phyloP scores from a whole-genome alignment of 2,113 vertebrate genomes.

The Ia io region DNA sequence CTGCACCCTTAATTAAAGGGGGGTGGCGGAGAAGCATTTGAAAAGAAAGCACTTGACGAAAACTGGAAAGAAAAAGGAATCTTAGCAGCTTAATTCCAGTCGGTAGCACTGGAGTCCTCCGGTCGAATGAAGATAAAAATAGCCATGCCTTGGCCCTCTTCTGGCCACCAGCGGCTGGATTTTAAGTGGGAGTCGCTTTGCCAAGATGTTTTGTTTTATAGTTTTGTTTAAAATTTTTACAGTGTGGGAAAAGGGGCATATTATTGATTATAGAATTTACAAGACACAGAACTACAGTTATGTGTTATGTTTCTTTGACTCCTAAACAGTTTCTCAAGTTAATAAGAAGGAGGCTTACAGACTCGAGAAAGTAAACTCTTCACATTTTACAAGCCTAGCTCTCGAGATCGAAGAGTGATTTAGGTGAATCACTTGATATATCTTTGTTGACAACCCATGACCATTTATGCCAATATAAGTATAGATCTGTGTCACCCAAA shows the following conservation, averaged over 20 bases:
- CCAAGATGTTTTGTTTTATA: background rate
- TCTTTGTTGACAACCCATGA: slow-evolving; percentile 78
- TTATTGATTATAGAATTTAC: slow-evolving; percentile 28
- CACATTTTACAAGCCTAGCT: slow-evolving; percentile 74
- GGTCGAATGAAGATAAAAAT: background rate
- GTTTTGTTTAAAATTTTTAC: slow-evolving; percentile 23
- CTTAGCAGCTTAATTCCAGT: background rate
- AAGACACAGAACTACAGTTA: background rate
- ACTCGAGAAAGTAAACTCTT: slow-evolving; percentile 65
- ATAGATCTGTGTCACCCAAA: slow-evolving; percentile 78
- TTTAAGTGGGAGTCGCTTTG: background rate
- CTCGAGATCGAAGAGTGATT: slow-evolving; percentile 72
- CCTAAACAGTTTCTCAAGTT: slow-evolving; percentile 69
- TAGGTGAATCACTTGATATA: slow-evolving; percentile 77
- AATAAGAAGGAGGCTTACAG: slow-evolving; percentile 63
- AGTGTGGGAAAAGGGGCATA: background rate
- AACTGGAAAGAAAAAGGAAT: background rate
- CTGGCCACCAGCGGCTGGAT: background rate
- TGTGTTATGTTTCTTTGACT: slow-evolving; percentile 55
- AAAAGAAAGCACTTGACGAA: background rate
- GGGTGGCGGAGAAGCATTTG: background rate
- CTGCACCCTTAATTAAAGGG: background rate
- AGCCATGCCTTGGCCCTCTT: background rate
- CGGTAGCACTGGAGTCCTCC: background rate
- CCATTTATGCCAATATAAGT: slow-evolving; percentile 76